Percentiles rank a stretch among this genome's conserved stretches.
Evolutionary conservation across 2,113 vertebrate species (phyloP).

Genomic region (Lichenostomus cassidix): DNA sequence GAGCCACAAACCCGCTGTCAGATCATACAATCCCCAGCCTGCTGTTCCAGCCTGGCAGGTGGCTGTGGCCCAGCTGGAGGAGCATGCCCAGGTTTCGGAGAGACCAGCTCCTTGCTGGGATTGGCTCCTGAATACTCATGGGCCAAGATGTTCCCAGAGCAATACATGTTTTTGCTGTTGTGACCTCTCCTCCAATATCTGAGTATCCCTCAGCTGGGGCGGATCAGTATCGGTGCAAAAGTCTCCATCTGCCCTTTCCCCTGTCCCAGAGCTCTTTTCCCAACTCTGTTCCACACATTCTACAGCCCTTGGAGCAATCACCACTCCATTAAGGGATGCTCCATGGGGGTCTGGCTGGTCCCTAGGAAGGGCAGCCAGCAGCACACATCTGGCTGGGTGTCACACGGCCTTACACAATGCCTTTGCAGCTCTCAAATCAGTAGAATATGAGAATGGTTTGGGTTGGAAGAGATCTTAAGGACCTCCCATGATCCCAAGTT

Average conservation of each 20-base stretch:
- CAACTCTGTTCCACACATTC: not conserved
- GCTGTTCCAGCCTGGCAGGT: not conserved
- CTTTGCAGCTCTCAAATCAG: not conserved
- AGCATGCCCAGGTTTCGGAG: not conserved
- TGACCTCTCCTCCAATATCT: not conserved
- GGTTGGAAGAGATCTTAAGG: not conserved
- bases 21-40: not conserved
- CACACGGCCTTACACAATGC: rapidly evolving
- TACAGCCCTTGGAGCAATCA: not conserved
- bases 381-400: not conserved
- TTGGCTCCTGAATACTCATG: not conserved
- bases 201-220: not conserved
- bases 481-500: rapidly evolving
- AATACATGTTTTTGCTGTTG: not conserved
- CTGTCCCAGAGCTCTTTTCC: not conserved
- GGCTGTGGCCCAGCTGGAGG: not conserved
- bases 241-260: not conserved
- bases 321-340: not conserved
- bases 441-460: not conserved
- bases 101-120: not conserved
- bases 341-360: rapidly evolving
- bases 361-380: not conserved
- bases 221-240: rapidly evolving
- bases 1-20: not conserved
- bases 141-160: not conserved